Conservation (phyloP, 1,140 invertebrate species). For the Portunus trituberculatus region DNA sequence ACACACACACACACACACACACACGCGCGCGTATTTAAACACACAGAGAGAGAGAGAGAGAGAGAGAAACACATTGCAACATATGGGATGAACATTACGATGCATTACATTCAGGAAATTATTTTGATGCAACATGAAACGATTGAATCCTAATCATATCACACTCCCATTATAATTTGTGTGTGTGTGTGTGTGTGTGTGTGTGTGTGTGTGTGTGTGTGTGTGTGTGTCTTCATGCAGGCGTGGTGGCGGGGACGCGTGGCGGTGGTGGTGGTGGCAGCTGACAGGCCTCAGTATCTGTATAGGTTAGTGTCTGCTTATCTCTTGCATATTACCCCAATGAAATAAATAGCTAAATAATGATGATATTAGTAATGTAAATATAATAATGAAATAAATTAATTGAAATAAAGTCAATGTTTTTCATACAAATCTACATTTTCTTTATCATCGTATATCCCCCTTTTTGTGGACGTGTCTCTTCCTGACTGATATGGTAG, state of each 20-base stretch:
- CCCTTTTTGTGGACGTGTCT: neutral
- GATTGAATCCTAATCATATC: neutral
- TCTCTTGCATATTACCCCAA: neutral
- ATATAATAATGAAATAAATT: neutral
- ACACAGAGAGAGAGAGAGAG: neutral
- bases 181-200: constrained; percentile 50
- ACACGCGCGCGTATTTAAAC: neutral
- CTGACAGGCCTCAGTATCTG: constrained; percentile 51
- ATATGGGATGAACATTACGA: no score
- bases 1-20: neutral
- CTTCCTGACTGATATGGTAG: neutral
- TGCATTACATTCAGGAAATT: neutral
- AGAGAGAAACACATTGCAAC: no score
- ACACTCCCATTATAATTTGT: neutral
- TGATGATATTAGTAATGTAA: neutral
- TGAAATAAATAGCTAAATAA: neutral
- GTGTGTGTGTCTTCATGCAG: neutral
- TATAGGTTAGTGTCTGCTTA: constrained; percentile 41
- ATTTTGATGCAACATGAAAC: neutral
- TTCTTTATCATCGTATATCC: no score
- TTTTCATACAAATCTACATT: no score
- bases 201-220: constrained; percentile 34
- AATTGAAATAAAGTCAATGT: no score
- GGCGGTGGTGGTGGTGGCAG: constrained; percentile 48
- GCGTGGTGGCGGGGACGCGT: constrained; percentile 36